Evolutionary conservation across 2,113 vertebrate species (phyloP).

Genomic region (Poeciliopsis occidentalis): DNA sequence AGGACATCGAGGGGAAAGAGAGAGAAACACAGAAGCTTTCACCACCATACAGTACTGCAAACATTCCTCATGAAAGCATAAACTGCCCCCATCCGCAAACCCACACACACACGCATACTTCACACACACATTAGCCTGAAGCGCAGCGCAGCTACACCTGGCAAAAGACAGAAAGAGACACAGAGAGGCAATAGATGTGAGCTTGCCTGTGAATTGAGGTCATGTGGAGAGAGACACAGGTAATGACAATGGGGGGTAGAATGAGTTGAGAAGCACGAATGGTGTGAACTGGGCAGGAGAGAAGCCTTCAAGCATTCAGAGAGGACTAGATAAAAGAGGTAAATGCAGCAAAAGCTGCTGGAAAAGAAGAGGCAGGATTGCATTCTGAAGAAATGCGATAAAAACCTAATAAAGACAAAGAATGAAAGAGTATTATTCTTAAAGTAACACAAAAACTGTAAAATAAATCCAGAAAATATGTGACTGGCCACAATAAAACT

Average conservation of each 20-base stretch:
- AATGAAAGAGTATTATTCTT: not conserved
- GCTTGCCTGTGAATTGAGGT: conserved; percentile 67
- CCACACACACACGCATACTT: conserved; percentile 6
- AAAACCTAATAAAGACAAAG: not conserved
- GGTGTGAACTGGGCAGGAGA: conserved; percentile 35
- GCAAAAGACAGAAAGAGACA: conserved; percentile 43
- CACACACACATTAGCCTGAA: conserved; percentile 53
- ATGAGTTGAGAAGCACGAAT: conserved; percentile 51
- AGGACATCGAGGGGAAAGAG: conserved; percentile 53
- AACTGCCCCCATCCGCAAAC: conserved; percentile 24
- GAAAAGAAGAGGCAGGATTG: not conserved
- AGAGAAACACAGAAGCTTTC: conserved; percentile 38
- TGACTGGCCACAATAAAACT: too few relatives aligned
- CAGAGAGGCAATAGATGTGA: conserved; percentile 58
- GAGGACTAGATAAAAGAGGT: not conserved
- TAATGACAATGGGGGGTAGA: conserved; percentile 61
- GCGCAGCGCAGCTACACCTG: conserved; percentile 62
- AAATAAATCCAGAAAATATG: not conserved
- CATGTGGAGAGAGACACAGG: conserved; percentile 65
- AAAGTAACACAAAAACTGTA: not conserved
- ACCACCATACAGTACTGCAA: conserved; percentile 23
- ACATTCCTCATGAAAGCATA: conserved; percentile 36
- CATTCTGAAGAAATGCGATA: not conserved
- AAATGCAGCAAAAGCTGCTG: not conserved
- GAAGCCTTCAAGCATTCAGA: conserved; percentile 23